Evolutionary conservation across 2,113 vertebrate species (phyloP).

Genomic region (Trichomycterus rosablanca): DNA sequence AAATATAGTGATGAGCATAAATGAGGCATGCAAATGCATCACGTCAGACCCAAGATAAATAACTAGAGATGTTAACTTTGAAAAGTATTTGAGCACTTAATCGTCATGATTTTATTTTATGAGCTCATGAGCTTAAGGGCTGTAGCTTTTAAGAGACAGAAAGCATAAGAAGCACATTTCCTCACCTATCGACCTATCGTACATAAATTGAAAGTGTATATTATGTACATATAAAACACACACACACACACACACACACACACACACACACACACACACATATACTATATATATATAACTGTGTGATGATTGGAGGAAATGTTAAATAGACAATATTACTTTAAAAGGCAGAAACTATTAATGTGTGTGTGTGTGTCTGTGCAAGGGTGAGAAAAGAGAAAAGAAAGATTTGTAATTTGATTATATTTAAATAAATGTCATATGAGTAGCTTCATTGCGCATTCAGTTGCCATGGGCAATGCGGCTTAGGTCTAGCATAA

Average conservation of each 20-base stretch:
- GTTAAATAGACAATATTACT: too few relatives aligned
- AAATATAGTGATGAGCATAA: constrained; percentile 55
- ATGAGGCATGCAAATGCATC: constrained; percentile 47
- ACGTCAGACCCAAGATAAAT: constrained; percentile 18
- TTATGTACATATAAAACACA: neutral
- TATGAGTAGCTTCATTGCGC: constrained; percentile 5
- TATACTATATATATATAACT: neutral
- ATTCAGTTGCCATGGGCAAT: constrained; percentile 7
- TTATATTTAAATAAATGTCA: constrained; percentile 23
- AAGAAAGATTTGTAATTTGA: constrained; percentile 10
- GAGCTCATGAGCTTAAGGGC: too few relatives aligned
- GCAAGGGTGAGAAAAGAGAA: neutral
- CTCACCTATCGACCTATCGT: neutral
- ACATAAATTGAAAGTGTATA: neutral
- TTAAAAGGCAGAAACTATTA: too few relatives aligned
- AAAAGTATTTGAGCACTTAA: too few relatives aligned
- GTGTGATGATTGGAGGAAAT: too few relatives aligned
- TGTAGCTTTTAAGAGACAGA: too few relatives aligned
- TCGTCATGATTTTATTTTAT: too few relatives aligned
- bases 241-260: too few relatives aligned
- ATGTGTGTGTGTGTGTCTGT: constrained; percentile 3
- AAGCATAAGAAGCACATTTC: too few relatives aligned
- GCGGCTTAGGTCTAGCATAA: constrained; percentile 45
- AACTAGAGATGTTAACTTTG: constrained; percentile 15
- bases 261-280: neutral